phyloP scores from a whole-genome alignment of 2,797 vertebrate genomes.

The Pipistrellus pygmaeus region DNA sequence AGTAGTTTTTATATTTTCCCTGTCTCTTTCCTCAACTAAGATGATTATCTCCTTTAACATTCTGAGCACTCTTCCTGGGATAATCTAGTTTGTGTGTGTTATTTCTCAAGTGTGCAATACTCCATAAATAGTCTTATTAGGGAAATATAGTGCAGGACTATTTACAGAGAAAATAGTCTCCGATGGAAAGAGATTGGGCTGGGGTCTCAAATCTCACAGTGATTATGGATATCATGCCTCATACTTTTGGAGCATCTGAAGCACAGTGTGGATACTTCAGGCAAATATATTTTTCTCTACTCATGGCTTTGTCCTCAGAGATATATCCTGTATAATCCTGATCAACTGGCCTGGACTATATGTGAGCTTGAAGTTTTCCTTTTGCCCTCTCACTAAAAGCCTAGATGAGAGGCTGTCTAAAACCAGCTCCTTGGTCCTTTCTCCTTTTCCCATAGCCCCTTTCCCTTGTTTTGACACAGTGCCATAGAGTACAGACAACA shows the following conservation, averaged over 20 bases:
- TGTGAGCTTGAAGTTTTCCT: not conserved
- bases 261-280: not conserved
- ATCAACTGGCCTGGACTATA: not conserved
- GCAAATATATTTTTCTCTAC: not conserved
- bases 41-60: not conserved
- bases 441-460: not conserved
- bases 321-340: not conserved
- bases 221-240: not conserved
- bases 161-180: not conserved
- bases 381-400: not conserved
- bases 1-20: not conserved
- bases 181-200: not conserved
- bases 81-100: not conserved
- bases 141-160: not conserved
- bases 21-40: not conserved
- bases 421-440: not conserved
- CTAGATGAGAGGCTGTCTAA: not conserved
- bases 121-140: not conserved
- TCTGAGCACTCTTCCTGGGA: not conserved
- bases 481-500: not conserved
- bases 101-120: not conserved
- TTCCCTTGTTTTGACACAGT: not conserved
- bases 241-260: not conserved
- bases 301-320: not conserved
- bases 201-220: not conserved